A percentile compares a stretch with the other conserved stretches of the same genome.
These are phyloP conservation scores for Drosophila demipolita DNA, from an alignment of 2,888 invertebrate genomes.

Conservation along the genomic window DNA sequence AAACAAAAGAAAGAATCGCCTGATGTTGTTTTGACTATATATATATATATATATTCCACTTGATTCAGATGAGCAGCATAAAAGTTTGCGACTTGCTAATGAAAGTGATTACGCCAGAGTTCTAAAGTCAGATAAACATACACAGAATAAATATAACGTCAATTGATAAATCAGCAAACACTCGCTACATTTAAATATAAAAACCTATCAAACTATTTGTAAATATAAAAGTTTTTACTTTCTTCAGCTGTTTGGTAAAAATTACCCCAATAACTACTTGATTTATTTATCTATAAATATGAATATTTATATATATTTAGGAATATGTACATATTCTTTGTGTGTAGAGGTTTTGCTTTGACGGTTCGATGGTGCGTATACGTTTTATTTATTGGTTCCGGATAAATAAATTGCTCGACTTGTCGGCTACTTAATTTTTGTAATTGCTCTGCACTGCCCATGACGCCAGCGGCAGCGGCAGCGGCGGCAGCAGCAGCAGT, in stretches of 20 bases:
- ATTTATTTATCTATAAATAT: conserved; percentile 17
- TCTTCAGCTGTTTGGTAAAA: conserved; percentile 23
- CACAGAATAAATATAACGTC: not conserved
- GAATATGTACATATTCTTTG: not conserved
- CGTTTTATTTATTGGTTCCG: conserved; percentile 68
- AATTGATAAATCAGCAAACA: not conserved
- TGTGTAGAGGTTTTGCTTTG: not conserved
- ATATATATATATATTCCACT: not conserved
- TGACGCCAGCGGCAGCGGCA: conserved; percentile 1
- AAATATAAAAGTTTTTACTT: conserved; percentile 3
- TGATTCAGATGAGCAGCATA: not conserved
- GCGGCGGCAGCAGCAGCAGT: not conserved
- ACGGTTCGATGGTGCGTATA: conserved; percentile 45
- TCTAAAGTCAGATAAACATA: not conserved
- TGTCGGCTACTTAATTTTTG: conserved; percentile 63
- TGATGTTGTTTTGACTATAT: not conserved
- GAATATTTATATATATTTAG: conserved; percentile 32
- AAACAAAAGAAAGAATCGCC: not conserved
- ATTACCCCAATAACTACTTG: conserved; percentile 24
- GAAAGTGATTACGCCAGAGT: not conserved
- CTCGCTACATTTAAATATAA: not conserved
- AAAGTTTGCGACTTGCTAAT: not conserved
- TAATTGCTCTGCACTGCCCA: conserved; percentile 53
- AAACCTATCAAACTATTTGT: not conserved
- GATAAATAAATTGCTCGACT: conserved; percentile 61